These are phyloP conservation scores for Platycheirus rosarum DNA, from an alignment of 2,888 invertebrate species.

Conservation along the genomic window DNA sequence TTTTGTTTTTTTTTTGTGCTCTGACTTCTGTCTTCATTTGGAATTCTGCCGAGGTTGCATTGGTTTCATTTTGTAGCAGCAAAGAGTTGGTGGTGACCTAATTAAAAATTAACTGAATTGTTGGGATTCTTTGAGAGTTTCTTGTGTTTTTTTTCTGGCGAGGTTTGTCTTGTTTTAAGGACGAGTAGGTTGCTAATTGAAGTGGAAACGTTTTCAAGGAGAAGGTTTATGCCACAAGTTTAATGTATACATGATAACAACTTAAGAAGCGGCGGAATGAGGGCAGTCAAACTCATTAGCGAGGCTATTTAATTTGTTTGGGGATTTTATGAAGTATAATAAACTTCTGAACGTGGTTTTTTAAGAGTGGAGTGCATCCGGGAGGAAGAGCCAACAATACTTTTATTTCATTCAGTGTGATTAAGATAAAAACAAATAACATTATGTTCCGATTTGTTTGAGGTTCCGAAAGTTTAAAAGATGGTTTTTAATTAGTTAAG, in stretches of 20 bases:
- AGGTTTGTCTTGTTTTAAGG: neutral
- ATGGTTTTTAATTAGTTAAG: too few relatives aligned
- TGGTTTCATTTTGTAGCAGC: constrained; percentile 5
- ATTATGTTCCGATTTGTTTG: too few relatives aligned
- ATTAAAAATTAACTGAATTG: constrained; percentile 56
- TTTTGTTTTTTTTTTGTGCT: constrained; percentile 21
- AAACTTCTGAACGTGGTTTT: too few relatives aligned
- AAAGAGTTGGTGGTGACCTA: constrained; percentile 44
- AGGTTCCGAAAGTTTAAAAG: too few relatives aligned
- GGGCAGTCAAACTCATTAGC: constrained; percentile 40
- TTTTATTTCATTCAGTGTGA: too few relatives aligned
- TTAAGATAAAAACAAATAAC: too few relatives aligned
- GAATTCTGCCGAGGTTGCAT: constrained; percentile 37
- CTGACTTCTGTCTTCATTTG: constrained; percentile 38
- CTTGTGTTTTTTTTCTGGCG: neutral
- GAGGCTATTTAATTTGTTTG: constrained; percentile 40
- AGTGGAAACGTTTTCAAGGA: neutral
- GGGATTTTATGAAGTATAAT: too few relatives aligned
- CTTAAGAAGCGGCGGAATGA: constrained; percentile 10
- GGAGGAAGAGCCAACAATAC: too few relatives aligned
- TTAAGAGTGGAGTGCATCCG: too few relatives aligned
- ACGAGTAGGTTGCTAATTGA: constrained; percentile 43
- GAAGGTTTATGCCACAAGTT: neutral
- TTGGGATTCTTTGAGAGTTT: neutral
- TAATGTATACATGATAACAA: constrained; percentile 5